These are phyloP conservation scores for Hemitrygon akajei DNA, from an alignment of 2,797 vertebrate genomes.

Conservation along the genomic window DNA sequence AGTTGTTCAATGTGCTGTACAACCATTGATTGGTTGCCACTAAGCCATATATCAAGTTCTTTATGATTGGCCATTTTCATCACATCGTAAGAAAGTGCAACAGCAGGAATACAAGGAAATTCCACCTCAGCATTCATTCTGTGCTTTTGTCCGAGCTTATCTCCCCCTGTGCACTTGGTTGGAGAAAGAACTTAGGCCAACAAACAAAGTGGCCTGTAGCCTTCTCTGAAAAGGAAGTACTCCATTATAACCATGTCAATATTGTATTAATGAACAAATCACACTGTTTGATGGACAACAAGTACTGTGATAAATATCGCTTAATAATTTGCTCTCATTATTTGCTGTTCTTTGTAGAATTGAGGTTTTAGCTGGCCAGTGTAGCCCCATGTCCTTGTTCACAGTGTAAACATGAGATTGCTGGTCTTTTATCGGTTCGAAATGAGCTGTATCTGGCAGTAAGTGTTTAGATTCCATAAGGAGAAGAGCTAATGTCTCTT, in stretches of 20 bases:
- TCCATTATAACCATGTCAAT: constrained; percentile 13
- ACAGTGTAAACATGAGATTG: not conserved
- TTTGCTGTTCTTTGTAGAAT: constrained; percentile 7
- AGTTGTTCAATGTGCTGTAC: not conserved
- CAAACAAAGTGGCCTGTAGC: constrained; percentile 20
- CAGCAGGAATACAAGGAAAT: constrained; percentile 32
- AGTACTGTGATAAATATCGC: constrained; percentile 10
- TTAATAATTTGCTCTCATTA: constrained; percentile 8
- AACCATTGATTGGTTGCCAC: constrained; percentile 8
- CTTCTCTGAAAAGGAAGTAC: constrained; percentile 1
- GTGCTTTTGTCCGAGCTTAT: constrained; percentile 21
- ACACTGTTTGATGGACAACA: constrained; percentile 8
- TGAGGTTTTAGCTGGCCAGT: not conserved
- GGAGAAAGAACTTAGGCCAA: not conserved
- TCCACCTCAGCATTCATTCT: not conserved
- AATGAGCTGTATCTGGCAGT: not conserved
- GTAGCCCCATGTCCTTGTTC: not conserved
- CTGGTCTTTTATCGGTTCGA: not conserved
- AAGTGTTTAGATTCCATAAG: not conserved
- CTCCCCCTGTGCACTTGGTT: constrained; percentile 15
- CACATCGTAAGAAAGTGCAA: constrained; percentile 28
- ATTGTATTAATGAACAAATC: constrained; percentile 21
- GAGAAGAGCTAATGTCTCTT: not conserved
- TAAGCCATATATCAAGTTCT: not conserved
- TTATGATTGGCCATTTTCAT: constrained; percentile 25